Base-by-base conservation (phyloP, 1,140 invertebrate genomes). In the Sitophilus oryzae region DNA sequence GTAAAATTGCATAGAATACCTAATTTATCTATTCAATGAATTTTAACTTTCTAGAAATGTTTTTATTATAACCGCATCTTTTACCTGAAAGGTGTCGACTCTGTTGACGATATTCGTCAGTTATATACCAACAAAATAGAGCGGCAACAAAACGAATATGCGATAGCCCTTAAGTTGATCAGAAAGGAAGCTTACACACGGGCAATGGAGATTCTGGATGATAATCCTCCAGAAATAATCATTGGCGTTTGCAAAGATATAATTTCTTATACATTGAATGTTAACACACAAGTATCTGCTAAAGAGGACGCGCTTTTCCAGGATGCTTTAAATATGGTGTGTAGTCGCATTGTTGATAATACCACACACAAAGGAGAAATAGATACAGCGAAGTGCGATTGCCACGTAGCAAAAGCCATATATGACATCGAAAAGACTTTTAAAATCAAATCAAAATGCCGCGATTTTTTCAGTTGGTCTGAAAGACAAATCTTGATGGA, bases 71-170 rank as follows among this genome's bases (percentile, higher is more conserved):
- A 40, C 18, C 42, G 62, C 22, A 66, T 67, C 10, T 50, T 67
- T 11, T 64, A 64, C 44, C 50, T 52, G 22, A 64, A 66, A 25
- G 36, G 52, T 25, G 37, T 50, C 4, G 47, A 47, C n/a, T 52
- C 61, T 30, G 37, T 67, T 2, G 46, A 64, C 11, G 65, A 67
- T 48, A 51, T 64, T 23, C 60, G 56, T 23, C 48, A 53, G 15
- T 34, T 67, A 19, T 65, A 63, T 51, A 51, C 51, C 23, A 38
- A 43, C 11, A 16, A 43, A 3, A 23, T 42, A 25, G 35, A 64
- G 8, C 48, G 41, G 47, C 34, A 53, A n/a, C 19, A 20, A 43
- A 52, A 51, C 19, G 56, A 63, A 11, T 30, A 30, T 30, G 5
- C 5, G 5, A 30, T 30, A 11, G 25, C 11, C 11, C 5, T 30